Base-by-base conservation (phyloP, 2,113 vertebrate species). In the Oreotragus oreotragus region DNA sequence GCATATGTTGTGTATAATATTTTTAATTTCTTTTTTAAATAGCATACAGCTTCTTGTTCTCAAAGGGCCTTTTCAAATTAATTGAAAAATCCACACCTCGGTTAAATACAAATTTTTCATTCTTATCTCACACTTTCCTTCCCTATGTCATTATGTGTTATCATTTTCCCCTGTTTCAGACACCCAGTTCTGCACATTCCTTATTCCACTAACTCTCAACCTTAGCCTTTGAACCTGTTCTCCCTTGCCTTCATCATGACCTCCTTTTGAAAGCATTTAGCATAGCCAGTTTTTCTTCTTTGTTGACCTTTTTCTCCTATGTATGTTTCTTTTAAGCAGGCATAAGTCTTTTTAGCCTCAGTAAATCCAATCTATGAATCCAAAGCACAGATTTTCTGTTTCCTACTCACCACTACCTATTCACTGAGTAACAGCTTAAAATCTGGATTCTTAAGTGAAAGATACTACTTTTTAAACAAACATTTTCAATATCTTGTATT, bases 11-110 rank as follows among this genome's bases (percentile, higher is more conserved):
- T 30, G 28, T 33, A 25, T 2, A 30, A 6, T 53, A 2, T 39
- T 33, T 79, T 91, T 66, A 3, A 36, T 85, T 70, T 95, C 47
- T 62, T 30, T 55, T 93, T 81, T 79, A 64, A 51, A 60, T 84
- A 80, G 17, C n/a, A 23, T 36, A 47, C 3, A 80, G 14, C 11
- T 73, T 57, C 23, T 55, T 79, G 13, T 76, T 49, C 43, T 90
- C 57, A 80, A 17, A 53, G 57, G 15, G 0, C 17, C 5, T 53
- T 15, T 33, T 84, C 36, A 45, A 7, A 58, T 21, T 53, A 36
- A 30, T 45, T 70, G 30, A 27, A 60, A 51, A 33, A 28, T 17
- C 25, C 15, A 6, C 25, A 58, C 21, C 7, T 58, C 16, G 17
- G 45, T 16, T 86, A 36, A 77, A 33, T 45, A 39, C 33, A n/a